These are phyloP conservation scores for Tetheella fluctuosa DNA, from an alignment of 2,888 invertebrate genomes.

Conservation along the genomic window DNA sequence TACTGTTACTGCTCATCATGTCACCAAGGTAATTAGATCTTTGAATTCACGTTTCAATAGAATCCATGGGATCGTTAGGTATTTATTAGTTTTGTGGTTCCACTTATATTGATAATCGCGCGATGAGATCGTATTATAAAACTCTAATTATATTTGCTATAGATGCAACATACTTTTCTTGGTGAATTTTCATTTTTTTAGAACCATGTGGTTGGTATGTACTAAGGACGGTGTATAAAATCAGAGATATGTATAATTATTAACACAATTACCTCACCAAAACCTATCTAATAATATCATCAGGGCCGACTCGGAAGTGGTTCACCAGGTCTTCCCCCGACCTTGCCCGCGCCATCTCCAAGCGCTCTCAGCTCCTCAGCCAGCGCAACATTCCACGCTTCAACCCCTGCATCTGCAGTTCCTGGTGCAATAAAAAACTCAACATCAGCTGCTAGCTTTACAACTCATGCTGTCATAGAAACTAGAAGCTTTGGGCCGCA, in stretches of 20 bases:
- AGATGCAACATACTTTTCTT: too few relatives aligned
- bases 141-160: too few relatives aligned
- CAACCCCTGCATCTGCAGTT: slow-evolving; percentile 61
- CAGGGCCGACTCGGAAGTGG: slow-evolving; percentile 75
- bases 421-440: slow-evolving; percentile 81
- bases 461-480: slow-evolving; percentile 77
- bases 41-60: neutral
- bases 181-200: too few relatives aligned
- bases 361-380: slow-evolving; percentile 86
- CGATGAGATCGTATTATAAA: too few relatives aligned
- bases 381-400: slow-evolving; percentile 85
- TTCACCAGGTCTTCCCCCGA: slow-evolving; percentile 88
- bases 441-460: slow-evolving; percentile 84
- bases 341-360: slow-evolving; percentile 89
- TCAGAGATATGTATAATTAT: too few relatives aligned
- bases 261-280: too few relatives aligned
- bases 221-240: too few relatives aligned
- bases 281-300: slow-evolving; percentile 1
- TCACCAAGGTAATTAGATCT: slow-evolving; percentile 67
- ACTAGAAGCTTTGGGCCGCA: slow-evolving; percentile 79
- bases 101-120: too few relatives aligned
- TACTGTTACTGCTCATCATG: slow-evolving; percentile 82
- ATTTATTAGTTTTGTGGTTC: too few relatives aligned
- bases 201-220: too few relatives aligned
- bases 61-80: too few relatives aligned